Base-by-base conservation (phyloP, 1,140 invertebrate genomes). In the Listronotus oregonensis region DNA sequence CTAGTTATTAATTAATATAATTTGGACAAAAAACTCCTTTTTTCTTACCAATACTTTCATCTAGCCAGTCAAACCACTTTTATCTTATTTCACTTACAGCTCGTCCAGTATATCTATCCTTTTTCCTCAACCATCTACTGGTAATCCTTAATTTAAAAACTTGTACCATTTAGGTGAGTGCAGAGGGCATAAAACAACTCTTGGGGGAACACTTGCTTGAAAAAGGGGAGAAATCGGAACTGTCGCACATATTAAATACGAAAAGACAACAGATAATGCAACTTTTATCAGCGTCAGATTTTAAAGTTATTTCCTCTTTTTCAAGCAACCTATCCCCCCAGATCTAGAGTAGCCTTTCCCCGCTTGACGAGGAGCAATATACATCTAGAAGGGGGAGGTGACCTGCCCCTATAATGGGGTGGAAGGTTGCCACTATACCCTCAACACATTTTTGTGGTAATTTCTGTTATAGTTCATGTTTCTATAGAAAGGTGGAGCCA, bases 371-470 rank as follows among this genome's bases (percentile, higher is more conserved):
- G 50, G 65, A 58, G 60, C 2, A 31, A 50, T 21, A 21, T 50
- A 27, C 15, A 21, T 21, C 18, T 50, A 54, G 31, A 3, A 10
- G 34, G 34, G 27, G 14, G 32, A 54, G n/a, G 12, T n/a, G 6
- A 21, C 18, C 34, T 14, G 17, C 51, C 31, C 31, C 27, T 34
- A 5, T 9, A 14, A 31, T 1, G 51, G 51, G 40, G 6, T 21
- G 5, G n/a, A n/a, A 6, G 31, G 10, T 37, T n/a, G 18, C 11
- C 44, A 64, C 69, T 78, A 78, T 66, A 78, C 77, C 70, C 74
- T 72, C 40, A 75, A 66, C 51, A 77, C 70, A 65, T 78, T 78
- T 65, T 78, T 78, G 67, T 76, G 73, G 52, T 77, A 72, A 46
- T 70, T 68, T 64, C 71, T 71, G 49, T 76, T 78, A 66, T 75